Evolutionary conservation across 2,113 vertebrate species (phyloP).

Genomic region (Chaetodon auriga): DNA sequence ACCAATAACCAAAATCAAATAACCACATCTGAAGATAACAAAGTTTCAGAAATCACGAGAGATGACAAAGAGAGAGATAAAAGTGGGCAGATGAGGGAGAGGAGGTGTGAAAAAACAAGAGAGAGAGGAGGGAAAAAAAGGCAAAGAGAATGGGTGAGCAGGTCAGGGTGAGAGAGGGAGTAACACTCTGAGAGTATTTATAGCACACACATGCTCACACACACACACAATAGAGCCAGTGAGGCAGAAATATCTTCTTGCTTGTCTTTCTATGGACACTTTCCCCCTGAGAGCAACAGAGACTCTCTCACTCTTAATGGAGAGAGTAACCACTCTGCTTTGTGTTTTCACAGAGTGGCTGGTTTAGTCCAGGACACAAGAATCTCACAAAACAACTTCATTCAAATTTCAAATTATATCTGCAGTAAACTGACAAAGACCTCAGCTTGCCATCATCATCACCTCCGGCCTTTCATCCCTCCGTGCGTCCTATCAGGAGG

Average conservation of each 20-base stretch:
- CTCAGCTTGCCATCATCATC: neutral
- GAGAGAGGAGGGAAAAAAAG: constrained; percentile 6
- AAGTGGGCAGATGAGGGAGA: constrained; percentile 10
- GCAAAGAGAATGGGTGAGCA: constrained; percentile 40
- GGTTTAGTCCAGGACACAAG: constrained; percentile 33
- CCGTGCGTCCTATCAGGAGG: neutral
- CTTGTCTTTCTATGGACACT: constrained; percentile 65
- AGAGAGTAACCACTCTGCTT: constrained; percentile 42
- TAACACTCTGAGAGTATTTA: constrained; percentile 74
- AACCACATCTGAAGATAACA: constrained; percentile 1
- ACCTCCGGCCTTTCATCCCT: no score
- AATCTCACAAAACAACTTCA: constrained; percentile 5
- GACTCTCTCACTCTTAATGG: constrained; percentile 54
- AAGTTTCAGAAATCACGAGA: constrained; percentile 1
- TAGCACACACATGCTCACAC: constrained; percentile 56
- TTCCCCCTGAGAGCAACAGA: constrained; percentile 58
- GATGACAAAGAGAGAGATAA: constrained; percentile 13
- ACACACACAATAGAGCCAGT: constrained; percentile 51
- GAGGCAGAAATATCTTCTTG: constrained; percentile 72
- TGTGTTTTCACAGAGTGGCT: constrained; percentile 38
- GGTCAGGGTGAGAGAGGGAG: constrained; percentile 55
- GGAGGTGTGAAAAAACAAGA: constrained; percentile 7
- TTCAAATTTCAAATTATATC: constrained; percentile 21
- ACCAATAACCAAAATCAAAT: constrained; percentile 4
- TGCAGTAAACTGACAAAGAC: neutral